Percentiles rank a stretch among this genome's conserved stretches.
These are phyloP conservation scores for Thaleichthys pacificus DNA, from an alignment of 2,797 vertebrate genomes.

Conservation along the genomic window DNA sequence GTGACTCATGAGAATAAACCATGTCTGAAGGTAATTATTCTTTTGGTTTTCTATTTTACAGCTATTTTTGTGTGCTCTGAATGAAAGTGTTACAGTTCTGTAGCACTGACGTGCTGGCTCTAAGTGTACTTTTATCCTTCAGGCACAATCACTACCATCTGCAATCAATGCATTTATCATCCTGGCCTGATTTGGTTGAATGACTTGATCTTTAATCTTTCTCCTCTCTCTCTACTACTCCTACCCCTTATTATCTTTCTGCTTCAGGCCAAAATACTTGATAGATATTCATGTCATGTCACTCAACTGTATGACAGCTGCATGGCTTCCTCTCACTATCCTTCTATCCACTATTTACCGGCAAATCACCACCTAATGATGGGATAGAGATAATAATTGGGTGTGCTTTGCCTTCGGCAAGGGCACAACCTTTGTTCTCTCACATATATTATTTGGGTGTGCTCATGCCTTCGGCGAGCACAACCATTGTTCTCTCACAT, in stretches of 20 bases:
- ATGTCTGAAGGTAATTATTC: too few relatives aligned
- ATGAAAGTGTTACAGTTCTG: background rate
- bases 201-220: slow-evolving; percentile 12
- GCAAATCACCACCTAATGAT: background rate
- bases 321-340: background rate
- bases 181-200: slow-evolving; percentile 35
- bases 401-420: too few relatives aligned
- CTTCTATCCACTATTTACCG: background rate
- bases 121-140: slow-evolving; percentile 7
- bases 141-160: slow-evolving; percentile 31
- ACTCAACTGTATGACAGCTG: background rate
- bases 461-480: too few relatives aligned
- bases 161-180: slow-evolving; percentile 39
- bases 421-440: too few relatives aligned
- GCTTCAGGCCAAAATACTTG: too few relatives aligned
- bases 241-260: slow-evolving; percentile 5
- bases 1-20: background rate
- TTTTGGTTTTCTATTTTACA: background rate
- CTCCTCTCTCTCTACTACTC: background rate
- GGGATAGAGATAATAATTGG: too few relatives aligned
- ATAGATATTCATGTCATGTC: background rate
- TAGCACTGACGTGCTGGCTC: too few relatives aligned
- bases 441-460: too few relatives aligned
- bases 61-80: background rate
- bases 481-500: too few relatives aligned